A percentile compares a stretch with the other conserved stretches of the same genome.
phyloP scores from a whole-genome alignment of 64 coral and sea anemone species.

The Montipora sp. region DNA sequence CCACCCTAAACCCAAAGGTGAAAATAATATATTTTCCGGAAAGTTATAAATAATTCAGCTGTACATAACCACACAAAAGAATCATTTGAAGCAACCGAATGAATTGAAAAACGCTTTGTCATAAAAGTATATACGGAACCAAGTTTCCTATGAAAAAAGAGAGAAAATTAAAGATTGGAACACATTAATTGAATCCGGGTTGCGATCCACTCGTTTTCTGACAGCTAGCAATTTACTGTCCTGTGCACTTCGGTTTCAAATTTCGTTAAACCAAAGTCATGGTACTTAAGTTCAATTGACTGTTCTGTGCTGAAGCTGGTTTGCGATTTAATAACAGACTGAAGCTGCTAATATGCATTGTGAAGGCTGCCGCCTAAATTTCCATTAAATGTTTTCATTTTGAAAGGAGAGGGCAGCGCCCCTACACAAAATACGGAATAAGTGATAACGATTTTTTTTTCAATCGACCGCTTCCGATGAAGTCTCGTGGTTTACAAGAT shows the following conservation, averaged over 20 bases:
- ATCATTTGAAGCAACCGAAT: conserved; percentile 33
- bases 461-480: not conserved
- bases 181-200: not conserved
- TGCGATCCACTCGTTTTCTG: not conserved
- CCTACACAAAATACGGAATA: not conserved
- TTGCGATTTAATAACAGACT: conserved; percentile 14
- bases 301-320: not conserved
- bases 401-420: conserved; percentile 17
- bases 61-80: conserved; percentile 24
- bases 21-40: conserved; percentile 30
- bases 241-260: not conserved
- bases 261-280: conserved; percentile 14
- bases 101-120: conserved; percentile 22
- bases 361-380: conserved; percentile 5
- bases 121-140: not conserved
- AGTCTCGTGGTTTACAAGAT: not conserved
- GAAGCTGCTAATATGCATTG: not conserved
- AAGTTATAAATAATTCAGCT: conserved; percentile 53
- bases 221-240: not conserved
- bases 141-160: not conserved
- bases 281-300: conserved; percentile 2
- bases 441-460: not conserved
- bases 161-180: not conserved
- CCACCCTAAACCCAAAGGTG: conserved; percentile 3
- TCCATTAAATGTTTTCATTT: conserved; percentile 12